A percentile compares a stretch with the other conserved stretches of the same genome.
Evolutionary conservation across 1,140 invertebrate genomes (phyloP).

Genomic region (Plectus sambesii): DNA sequence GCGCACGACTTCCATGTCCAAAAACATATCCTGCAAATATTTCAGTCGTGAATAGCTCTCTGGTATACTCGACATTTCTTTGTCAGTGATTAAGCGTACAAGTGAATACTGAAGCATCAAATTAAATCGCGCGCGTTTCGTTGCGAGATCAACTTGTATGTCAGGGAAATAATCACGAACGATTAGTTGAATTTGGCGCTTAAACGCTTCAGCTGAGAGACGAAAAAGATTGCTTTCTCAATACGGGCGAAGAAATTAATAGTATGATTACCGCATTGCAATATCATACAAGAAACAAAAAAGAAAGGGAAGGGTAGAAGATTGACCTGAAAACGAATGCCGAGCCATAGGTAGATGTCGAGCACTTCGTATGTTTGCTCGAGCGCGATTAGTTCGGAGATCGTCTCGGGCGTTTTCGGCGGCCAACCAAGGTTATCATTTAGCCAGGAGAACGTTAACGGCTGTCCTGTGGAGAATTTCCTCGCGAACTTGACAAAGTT

Average conservation of each 20-base stretch:
- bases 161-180: too few species aligned
- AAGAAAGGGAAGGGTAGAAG: too few species aligned
- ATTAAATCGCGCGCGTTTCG: too few species aligned
- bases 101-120: too few species aligned
- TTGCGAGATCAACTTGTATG: too few species aligned
- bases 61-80: too few species aligned
- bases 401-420: conserved; percentile 63
- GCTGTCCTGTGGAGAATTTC: conserved; percentile 77
- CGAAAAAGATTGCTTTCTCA: too few species aligned
- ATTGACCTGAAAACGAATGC: conserved; percentile 55
- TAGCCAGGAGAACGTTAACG: conserved; percentile 75
- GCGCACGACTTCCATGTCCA: conserved; percentile 29
- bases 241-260: conserved; percentile 5
- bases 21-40: conserved; percentile 37
- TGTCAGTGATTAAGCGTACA: too few species aligned
- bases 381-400: conserved; percentile 74
- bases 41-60: too few species aligned
- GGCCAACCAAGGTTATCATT: conserved; percentile 74
- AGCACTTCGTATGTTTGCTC: conserved; percentile 88
- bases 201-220: too few species aligned
- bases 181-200: too few species aligned
- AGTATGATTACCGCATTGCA: neutral
- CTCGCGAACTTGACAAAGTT: conserved; percentile 63
- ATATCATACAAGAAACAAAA: neutral
- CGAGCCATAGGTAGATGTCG: conserved; percentile 91